Percentiles rank a stretch among this genome's conserved stretches.
phyloP scores from a whole-genome alignment of 1,140 invertebrate genomes.

The Melipona quadrifasciata region DNA sequence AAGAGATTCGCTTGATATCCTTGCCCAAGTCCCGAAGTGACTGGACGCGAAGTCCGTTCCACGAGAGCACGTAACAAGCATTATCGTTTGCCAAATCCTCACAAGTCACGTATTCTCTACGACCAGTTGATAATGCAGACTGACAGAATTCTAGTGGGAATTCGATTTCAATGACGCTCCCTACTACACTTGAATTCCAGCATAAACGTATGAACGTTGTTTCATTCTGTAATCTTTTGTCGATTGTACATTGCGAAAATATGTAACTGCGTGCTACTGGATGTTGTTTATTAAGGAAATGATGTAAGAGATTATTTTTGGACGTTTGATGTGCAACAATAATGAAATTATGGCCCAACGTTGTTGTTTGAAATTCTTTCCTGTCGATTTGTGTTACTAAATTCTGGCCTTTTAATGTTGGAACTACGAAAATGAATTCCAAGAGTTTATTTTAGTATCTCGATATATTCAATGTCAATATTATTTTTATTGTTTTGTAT shows the following conservation, averaged over 20 bases:
- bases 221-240: not conserved
- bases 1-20: not conserved
- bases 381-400: no score
- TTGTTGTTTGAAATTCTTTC: no score
- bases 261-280: not conserved
- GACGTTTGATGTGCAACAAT: not conserved
- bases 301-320: not conserved
- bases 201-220: not conserved
- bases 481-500: no score
- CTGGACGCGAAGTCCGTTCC: constrained; percentile 9
- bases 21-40: not conserved
- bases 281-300: not conserved
- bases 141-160: constrained; percentile 9
- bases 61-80: constrained; percentile 19
- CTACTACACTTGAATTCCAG: not conserved
- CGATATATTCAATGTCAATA: no score
- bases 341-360: not conserved
- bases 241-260: not conserved
- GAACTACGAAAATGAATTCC: no score
- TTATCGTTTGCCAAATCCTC: constrained; percentile 36
- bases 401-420: no score
- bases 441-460: no score
- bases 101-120: constrained; percentile 40
- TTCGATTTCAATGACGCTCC: constrained; percentile 13
- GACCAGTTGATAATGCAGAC: constrained; percentile 11